These are phyloP conservation scores for Holcopasites calliopsidis DNA, from an alignment of 1,140 invertebrate species.

Conservation along the genomic window DNA sequence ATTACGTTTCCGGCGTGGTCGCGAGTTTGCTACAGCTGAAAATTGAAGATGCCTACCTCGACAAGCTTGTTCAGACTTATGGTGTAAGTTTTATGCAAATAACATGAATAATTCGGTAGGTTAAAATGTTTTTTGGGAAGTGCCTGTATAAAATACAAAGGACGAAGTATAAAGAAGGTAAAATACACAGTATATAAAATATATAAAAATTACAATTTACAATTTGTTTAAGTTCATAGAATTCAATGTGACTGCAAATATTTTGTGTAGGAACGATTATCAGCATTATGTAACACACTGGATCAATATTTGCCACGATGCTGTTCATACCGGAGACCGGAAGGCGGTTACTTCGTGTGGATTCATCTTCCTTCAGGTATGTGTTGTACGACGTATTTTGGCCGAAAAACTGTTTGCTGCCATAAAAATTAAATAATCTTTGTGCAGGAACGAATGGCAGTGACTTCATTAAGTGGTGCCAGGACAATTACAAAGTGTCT, in stretches of 20 bases:
- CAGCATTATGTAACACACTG: constrained; percentile 72
- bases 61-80: constrained; percentile 75
- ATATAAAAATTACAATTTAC: background rate
- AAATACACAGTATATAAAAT: background rate
- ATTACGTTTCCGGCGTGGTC: constrained; percentile 82
- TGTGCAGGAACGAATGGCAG: constrained; percentile 67
- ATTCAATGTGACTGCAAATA: too few species aligned
- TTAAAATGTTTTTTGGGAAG: too few species aligned
- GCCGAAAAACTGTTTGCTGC: background rate
- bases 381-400: constrained; percentile 1
- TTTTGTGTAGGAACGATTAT: constrained; percentile 75
- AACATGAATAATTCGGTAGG: too few species aligned
- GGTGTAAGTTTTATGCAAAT: constrained; percentile 63
- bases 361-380: constrained; percentile 76
- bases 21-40: constrained; percentile 80
- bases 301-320: constrained; percentile 73
- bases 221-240: too few species aligned
- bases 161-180: too few species aligned
- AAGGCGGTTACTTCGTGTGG: constrained; percentile 84
- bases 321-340: constrained; percentile 76
- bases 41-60: constrained; percentile 78
- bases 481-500: constrained; percentile 73
- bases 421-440: background rate
- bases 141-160: too few species aligned
- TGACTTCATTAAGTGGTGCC: constrained; percentile 74